phyloP scores from a whole-genome alignment of 2,888 invertebrate genomes.

The Stenoptilia bipunctidactyla region DNA sequence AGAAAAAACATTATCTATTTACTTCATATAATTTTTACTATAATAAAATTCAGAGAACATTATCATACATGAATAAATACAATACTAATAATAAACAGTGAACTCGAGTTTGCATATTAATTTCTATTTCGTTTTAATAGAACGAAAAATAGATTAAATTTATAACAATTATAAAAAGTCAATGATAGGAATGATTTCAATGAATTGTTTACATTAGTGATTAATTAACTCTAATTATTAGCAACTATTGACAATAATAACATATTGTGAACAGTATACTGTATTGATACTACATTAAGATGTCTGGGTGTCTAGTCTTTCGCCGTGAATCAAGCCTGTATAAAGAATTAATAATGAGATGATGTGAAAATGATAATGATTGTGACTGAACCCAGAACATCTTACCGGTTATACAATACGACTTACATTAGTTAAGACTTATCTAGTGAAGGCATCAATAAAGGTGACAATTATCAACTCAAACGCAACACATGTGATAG shows the following conservation, averaged over 20 bases:
- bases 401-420: slow-evolving; percentile 12
- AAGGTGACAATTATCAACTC: slow-evolving; percentile 40
- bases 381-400: slow-evolving; percentile 21
- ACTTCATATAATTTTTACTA: slow-evolving; percentile 59
- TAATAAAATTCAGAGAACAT: slow-evolving; percentile 67
- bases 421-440: slow-evolving; percentile 19
- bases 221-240: slow-evolving; percentile 17
- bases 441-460: slow-evolving; percentile 56
- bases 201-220: slow-evolving; percentile 42
- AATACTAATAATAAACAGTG: slow-evolving; percentile 61
- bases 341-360: slow-evolving; percentile 11
- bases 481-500: slow-evolving; percentile 43
- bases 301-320: not conserved
- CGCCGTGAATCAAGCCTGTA: slow-evolving; percentile 4
- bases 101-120: slow-evolving; percentile 38
- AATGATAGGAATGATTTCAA: slow-evolving; percentile 62
- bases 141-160: slow-evolving; percentile 32
- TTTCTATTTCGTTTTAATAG: slow-evolving; percentile 37
- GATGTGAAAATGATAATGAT: slow-evolving; percentile 14
- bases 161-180: slow-evolving; percentile 34
- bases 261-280: too few relatives aligned
- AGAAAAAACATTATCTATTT: slow-evolving; percentile 30
- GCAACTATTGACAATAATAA: too few relatives aligned
- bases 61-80: slow-evolving; percentile 71
- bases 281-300: not conserved